phyloP scores from a whole-genome alignment of 1,140 invertebrate genomes.

The Drosophila cardini region DNA sequence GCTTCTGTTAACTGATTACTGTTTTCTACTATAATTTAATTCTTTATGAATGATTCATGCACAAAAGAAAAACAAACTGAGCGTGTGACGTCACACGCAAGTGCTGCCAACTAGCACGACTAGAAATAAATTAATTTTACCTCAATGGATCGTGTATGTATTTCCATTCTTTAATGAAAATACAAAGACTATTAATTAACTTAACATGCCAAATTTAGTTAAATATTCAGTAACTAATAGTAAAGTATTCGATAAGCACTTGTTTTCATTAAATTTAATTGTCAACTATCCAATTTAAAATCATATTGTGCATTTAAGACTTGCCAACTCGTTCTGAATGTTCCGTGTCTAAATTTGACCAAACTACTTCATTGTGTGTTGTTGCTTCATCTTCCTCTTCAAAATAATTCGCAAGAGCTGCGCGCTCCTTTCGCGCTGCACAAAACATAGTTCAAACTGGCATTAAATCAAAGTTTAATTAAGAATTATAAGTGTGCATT shows the following conservation, averaged over 20 bases:
- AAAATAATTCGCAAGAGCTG: conserved; percentile 49
- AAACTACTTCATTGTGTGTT: conserved; percentile 38
- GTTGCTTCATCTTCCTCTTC: conserved; percentile 55
- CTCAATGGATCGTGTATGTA: background rate
- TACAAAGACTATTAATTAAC: too few species aligned
- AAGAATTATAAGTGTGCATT: conserved; percentile 14
- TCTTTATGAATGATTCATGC: conserved; percentile 61
- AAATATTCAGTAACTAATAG: too few species aligned
- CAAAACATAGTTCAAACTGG: conserved; percentile 45
- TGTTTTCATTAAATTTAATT: too few species aligned
- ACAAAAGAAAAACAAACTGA: conserved; percentile 58
- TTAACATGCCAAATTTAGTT: too few species aligned
- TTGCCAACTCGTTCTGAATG: conserved; percentile 18
- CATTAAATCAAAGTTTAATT: conserved; percentile 31
- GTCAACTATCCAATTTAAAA: too few species aligned
- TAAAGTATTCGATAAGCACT: too few species aligned
- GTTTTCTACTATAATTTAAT: conserved; percentile 39
- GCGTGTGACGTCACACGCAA: conserved; percentile 56
- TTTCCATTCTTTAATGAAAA: too few species aligned
- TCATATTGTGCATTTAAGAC: background rate
- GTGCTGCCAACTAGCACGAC: conserved; percentile 15
- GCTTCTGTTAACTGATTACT: conserved; percentile 5
- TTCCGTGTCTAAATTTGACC: conserved; percentile 14
- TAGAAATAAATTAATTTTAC: conserved; percentile 13
- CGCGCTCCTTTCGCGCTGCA: conserved; percentile 55